Conservation (phyloP, 2,888 invertebrate species). For the Octonoba sinensis region DNA sequence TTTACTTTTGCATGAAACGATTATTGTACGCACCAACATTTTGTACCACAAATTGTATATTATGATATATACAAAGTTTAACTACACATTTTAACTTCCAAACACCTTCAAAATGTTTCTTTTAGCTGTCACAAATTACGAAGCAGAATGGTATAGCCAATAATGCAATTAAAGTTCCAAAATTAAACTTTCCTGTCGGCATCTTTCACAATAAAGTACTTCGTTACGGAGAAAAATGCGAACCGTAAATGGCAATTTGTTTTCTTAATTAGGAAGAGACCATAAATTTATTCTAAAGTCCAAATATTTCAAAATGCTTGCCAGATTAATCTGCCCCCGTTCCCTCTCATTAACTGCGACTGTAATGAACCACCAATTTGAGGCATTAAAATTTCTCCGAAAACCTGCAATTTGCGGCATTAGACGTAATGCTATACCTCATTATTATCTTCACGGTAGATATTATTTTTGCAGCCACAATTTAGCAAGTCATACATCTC, state of each 20-base stretch:
- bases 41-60: no score
- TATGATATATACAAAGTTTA: no score
- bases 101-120: no score
- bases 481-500: slow-evolving; percentile 27
- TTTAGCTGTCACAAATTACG: no score
- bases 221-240: slow-evolving; percentile 16
- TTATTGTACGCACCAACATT: no score
- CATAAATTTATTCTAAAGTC: slow-evolving; percentile 42
- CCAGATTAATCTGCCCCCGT: slow-evolving; percentile 48
- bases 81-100: no score
- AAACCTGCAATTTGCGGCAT: slow-evolving; percentile 56
- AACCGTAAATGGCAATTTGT: slow-evolving; percentile 52
- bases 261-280: slow-evolving; percentile 44
- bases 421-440: slow-evolving; percentile 55
- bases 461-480: slow-evolving; percentile 31
- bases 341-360: slow-evolving; percentile 31
- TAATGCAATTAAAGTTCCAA: slow-evolving; percentile 10
- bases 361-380: slow-evolving; percentile 53
- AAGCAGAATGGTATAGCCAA: no score
- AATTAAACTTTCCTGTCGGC: slow-evolving; percentile 33
- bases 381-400: slow-evolving; percentile 53
- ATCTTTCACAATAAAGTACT: background rate
- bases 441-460: slow-evolving; percentile 40
- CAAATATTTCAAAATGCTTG: slow-evolving; percentile 52
- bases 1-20: no score